Base-by-base conservation (phyloP, 2,113 vertebrate genomes). In the Dasypus novemcinctus region DNA sequence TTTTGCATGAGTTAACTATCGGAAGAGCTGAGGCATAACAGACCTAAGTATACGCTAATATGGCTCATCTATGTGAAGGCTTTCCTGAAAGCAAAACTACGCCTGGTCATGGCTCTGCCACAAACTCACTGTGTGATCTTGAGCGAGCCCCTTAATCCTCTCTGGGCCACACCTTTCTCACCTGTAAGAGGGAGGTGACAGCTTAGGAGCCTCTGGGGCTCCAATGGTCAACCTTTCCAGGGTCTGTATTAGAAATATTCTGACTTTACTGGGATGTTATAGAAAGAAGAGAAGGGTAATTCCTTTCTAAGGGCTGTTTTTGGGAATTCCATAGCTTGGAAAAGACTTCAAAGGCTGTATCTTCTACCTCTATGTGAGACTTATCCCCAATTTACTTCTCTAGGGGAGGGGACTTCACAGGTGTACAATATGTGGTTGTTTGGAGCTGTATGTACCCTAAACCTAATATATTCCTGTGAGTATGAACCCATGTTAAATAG, bases 241-340 rank as follows among this genome's bases (percentile, higher is more conserved):
- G 46, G 33, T 43, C 83, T 68, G 31, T 27, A 1, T 0, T 59
- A 49, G 71, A 85, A 88, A 57, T 10, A 31, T 20, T 14, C 18
- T 68, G 71, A 25, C 9, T 87, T 25, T 81, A 66, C 5, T 43
- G 1, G 38, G 63, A 61, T 29, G n/a, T 33, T 74, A 23, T 4
- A 61, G 89, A 88, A 89, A 71, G 69, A 90, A 87, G 36, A 14
- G 46, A 78, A 27, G 43, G 29, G 10, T 5, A 13, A 2, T 71
- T 88, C 64, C 86, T 72, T 87, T 86, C 63, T 86, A 78, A 89
- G 38, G n/a, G 43, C 52, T 54, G 71, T 72, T 91, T 91, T 38
- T 84, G 80, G 61, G 87, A 93, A 68, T 81, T 76, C 59, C 92
- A 59, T 29, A 96, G 43, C 63, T 75, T 85, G 63, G 31, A 83